Conservation (phyloP, 2,888 invertebrate species). For the Buathra laborator region DNA sequence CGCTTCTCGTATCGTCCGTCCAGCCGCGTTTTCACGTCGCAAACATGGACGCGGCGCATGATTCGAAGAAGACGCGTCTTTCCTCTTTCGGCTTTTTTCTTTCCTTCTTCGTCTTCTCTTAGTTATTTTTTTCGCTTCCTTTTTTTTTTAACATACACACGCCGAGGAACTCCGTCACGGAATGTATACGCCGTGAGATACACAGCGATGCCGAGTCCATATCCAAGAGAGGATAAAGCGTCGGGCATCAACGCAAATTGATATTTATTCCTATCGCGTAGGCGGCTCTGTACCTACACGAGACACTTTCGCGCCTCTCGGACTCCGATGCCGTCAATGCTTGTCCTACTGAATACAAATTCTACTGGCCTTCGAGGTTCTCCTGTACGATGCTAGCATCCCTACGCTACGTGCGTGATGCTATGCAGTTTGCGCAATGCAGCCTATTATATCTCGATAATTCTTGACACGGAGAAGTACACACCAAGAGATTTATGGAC, state of each 20-base stretch:
- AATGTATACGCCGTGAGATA: constrained; percentile 7
- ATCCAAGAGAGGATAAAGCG: constrained; percentile 20
- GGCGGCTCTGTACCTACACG: constrained; percentile 50
- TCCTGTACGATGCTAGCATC: constrained; percentile 37
- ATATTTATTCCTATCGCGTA: constrained; percentile 71
- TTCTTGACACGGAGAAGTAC: constrained; percentile 30
- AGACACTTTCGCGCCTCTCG: constrained; percentile 65
- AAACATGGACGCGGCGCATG: constrained; percentile 23
- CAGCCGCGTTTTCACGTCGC: constrained; percentile 35
- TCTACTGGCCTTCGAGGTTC: constrained; percentile 45
- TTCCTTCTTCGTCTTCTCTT: constrained; percentile 15
- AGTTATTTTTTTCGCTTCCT: constrained; percentile 1
- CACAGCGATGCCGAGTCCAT: constrained; percentile 24
- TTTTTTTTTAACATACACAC: neutral
- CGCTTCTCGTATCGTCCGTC: constrained; percentile 11
- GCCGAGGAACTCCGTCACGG: neutral
- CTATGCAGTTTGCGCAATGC: constrained; percentile 49
- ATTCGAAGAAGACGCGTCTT: constrained; percentile 31
- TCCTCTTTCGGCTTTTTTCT: constrained; percentile 49
- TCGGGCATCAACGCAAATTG: constrained; percentile 56
- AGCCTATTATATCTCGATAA: constrained; percentile 32
- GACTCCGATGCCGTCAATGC: constrained; percentile 59
- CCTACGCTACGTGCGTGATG: constrained; percentile 39
- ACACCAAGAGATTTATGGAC: neutral
- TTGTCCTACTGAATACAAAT: constrained; percentile 70